Evolutionary conservation across 2,113 vertebrate genomes (phyloP), one percentile per base, ranked within the genome.

Genomic region (Gymnocephalus cernua): DNA sequence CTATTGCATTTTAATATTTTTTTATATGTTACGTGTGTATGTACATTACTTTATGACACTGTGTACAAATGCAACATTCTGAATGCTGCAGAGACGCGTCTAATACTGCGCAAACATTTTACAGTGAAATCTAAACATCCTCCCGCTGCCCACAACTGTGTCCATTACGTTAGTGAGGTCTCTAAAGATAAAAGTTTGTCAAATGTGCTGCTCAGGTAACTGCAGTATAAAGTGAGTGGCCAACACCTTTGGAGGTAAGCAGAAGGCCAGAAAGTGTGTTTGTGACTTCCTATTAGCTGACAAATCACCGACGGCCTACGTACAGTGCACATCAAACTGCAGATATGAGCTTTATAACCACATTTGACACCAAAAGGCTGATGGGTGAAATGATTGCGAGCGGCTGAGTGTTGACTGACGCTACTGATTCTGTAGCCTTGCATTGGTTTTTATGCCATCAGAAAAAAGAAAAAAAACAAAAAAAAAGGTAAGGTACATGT

Each of bases 1-100:
- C 90, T 93, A 95, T 95, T 94, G 93, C 92, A 92, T 94, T 66
- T 89, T 86, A 88, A 91, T 90, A 88, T 88, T 53, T 62, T 38
- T 38, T 32, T 70, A n/a, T 81, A 81, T 78, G 77, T 85, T 87
- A 80, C 12, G 75, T 41, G 76, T 88, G 88, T 93, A 92, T 92
- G 85, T 93, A 93, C 88, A 92, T 45, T 74, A 77, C 51, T 84
- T 85, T 80, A 80, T 84, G 88, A 91, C 85, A 88, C 62, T 80
- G 90, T 88, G 83, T 90, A 89, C 86, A 85, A 73, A 44, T 23
- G 80, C 84, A 91, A 79, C 76, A 73, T 70, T 71, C 53, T 54
- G 14, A 79, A 78, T 64, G 86, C 74, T 72, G 79, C 83, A 65
- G 47, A 82, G 41, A 86, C 80, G 84, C 32, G 61, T 45, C 41